A percentile compares a stretch with the other conserved stretches of the same genome.
These are phyloP conservation scores for Lathamus discolor DNA, from an alignment of 2,113 vertebrate genomes.

Conservation along the genomic window DNA sequence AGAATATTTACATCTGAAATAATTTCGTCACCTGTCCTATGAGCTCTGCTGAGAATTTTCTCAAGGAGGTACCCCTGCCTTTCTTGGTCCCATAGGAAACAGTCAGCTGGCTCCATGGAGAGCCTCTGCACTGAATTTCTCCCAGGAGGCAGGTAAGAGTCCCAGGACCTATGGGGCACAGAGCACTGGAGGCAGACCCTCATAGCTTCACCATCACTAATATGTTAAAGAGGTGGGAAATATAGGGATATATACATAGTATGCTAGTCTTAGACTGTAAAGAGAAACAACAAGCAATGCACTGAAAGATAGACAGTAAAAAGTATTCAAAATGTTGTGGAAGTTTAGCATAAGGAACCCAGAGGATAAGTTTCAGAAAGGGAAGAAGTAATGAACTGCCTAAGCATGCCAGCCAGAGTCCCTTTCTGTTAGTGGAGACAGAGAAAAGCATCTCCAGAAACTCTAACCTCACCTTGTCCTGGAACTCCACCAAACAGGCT, in stretches of 20 bases:
- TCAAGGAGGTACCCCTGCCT: not conserved
- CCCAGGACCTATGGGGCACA: not conserved
- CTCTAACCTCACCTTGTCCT: not conserved
- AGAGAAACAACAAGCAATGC: not conserved
- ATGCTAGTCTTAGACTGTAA: not conserved
- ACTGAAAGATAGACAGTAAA: not conserved
- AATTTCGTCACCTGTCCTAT: not conserved
- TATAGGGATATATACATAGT: not conserved
- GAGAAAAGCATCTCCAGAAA: not conserved
- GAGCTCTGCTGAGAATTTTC: not conserved
- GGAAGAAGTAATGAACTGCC: not conserved
- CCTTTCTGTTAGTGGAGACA: not conserved
- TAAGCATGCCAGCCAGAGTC: not conserved
- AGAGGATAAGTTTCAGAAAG: not conserved
- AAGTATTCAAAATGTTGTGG: not conserved
- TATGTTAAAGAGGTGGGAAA: not conserved
- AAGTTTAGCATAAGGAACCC: not conserved
- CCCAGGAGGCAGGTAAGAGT: not conserved
- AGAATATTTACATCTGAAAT: not conserved
- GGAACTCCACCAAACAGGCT: not conserved
- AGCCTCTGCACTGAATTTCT: not conserved
- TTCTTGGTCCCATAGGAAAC: not conserved
- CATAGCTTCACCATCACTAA: not conserved
- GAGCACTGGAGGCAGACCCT: not conserved
- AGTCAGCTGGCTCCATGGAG: not conserved